Evolutionary conservation across 2,797 vertebrate genomes (phyloP).

Genomic region (Phalloptychus januarius): DNA sequence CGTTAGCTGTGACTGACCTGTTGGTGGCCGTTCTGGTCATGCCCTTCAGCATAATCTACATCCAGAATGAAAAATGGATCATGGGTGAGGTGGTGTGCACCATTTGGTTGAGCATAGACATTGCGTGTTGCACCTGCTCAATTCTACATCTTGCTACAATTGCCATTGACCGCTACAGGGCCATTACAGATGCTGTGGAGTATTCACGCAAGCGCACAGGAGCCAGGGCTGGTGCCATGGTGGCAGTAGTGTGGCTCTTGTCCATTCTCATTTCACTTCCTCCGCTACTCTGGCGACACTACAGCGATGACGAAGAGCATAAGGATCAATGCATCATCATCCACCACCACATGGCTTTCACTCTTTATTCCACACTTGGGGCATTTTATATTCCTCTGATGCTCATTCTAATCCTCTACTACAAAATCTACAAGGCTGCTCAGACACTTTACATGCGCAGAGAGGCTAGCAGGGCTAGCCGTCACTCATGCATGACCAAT

Average conservation of each 20-base stretch:
- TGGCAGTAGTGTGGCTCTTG: slow-evolving; percentile 93
- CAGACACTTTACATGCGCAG: slow-evolving; percentile 93
- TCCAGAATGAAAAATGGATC: slow-evolving; percentile 91
- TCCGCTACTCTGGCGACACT: slow-evolving; percentile 91
- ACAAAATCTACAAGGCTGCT: slow-evolving; percentile 96
- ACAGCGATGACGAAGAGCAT: slow-evolving; percentile 76
- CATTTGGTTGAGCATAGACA: slow-evolving; percentile 94
- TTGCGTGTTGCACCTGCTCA: slow-evolving; percentile 96
- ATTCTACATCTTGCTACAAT: slow-evolving; percentile 96
- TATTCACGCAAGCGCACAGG: slow-evolving; percentile 94
- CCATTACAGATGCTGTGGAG: slow-evolving; percentile 96
- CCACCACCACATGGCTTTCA: slow-evolving; percentile 90
- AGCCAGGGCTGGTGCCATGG: slow-evolving; percentile 89
- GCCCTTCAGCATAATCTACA: slow-evolving; percentile 98
- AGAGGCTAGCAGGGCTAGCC: slow-evolving; percentile 87
- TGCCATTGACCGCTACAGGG: slow-evolving; percentile 93
- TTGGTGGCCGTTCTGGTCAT: slow-evolving; percentile 97
- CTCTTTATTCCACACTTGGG: slow-evolving; percentile 94
- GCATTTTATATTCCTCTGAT: slow-evolving; percentile 96
- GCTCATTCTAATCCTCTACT: slow-evolving; percentile 97
- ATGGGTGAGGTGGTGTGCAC: slow-evolving; percentile 95
- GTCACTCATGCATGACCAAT: slow-evolving; percentile 86
- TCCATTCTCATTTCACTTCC: slow-evolving; percentile 95
- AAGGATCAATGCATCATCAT: slow-evolving; percentile 92
- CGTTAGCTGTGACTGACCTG: slow-evolving; percentile 94